A percentile compares a stretch with the other conserved stretches of the same genome.
Evolutionary conservation across 2,113 vertebrate species (phyloP).

Genomic region (Catharus bicknelli): DNA sequence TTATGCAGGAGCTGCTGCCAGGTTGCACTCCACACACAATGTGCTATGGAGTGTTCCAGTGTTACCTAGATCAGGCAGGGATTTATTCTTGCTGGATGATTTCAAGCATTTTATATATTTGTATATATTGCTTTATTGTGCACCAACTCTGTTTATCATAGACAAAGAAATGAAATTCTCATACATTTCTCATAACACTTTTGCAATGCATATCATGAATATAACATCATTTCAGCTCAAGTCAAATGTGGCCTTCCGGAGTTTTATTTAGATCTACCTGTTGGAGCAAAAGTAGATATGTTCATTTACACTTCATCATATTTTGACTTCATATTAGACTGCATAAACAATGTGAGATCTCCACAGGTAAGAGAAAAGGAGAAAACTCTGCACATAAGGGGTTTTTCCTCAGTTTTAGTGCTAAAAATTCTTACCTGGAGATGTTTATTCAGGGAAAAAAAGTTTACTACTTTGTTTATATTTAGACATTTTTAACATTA

Average conservation of each 20-base stretch:
- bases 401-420: not conserved
- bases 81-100: not conserved
- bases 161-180: not conserved
- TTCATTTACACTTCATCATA: not conserved
- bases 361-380: not conserved
- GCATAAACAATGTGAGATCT: not conserved
- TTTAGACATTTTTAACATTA: not conserved
- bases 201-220: not conserved
- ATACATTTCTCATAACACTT: not conserved
- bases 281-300: not conserved
- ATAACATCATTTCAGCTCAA: not conserved
- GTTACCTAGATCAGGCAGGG: not conserved
- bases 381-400: not conserved
- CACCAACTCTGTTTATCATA: not conserved
- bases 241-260: not conserved
- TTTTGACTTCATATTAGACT: not conserved
- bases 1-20: not conserved
- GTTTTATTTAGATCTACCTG: not conserved
- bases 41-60: not conserved
- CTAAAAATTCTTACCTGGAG: not conserved
- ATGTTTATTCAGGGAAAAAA: not conserved
- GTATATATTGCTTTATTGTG: not conserved
- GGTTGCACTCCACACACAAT: not conserved
- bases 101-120: not conserved
- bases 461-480: not conserved